Evolutionary conservation across 1,140 invertebrate species (phyloP), one percentile per base, ranked within the genome.

Genomic region (Acromyrmex charruanus): DNA sequence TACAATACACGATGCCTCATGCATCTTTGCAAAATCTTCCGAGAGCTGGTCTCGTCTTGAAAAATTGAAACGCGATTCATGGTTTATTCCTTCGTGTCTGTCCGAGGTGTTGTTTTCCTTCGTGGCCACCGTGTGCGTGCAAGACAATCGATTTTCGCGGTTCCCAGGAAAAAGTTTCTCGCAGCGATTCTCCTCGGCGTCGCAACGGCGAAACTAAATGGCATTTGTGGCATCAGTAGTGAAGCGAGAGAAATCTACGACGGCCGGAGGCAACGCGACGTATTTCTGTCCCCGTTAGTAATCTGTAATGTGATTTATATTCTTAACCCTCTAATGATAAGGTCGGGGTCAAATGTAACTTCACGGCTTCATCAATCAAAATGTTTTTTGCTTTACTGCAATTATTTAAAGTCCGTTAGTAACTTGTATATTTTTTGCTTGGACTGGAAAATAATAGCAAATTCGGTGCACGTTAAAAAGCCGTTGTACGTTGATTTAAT

Each of bases 31-130:
- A 84, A 84, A 84, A 84, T 84, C 80, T 84, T 63, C 25, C 18
- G 69, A 35, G 58, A 49, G 55, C 68, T 4, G 66, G 53, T 74
- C 44, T 84, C 69, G 69, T 63, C 53, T 31, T 58, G 80, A 75
- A 25, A 84, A 61, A 84, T 84, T 84, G 80, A 84, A 84, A 84
- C 69, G 31, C 55, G 69, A 84, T 84, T 84, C 80, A 74, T 74
- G 55, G 55, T 55, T 69, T 82, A 61, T 74, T 61, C 14, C 21
- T 61, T 49, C 68, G 55, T 25, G 53, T 53, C 39, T 55, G 68
- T 44, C 63, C 53, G 55, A 74, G 53, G 58, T 81, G 68, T 72
- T 82, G 80, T 82, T 82, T 74, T 82, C 80, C 39, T 72, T 74
- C 39, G 25, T 25, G 21, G 61, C 25, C 25, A 39, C 53, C 51